Conservation (phyloP, 2,888 invertebrate species). For the Lissonota sp. region DNA sequence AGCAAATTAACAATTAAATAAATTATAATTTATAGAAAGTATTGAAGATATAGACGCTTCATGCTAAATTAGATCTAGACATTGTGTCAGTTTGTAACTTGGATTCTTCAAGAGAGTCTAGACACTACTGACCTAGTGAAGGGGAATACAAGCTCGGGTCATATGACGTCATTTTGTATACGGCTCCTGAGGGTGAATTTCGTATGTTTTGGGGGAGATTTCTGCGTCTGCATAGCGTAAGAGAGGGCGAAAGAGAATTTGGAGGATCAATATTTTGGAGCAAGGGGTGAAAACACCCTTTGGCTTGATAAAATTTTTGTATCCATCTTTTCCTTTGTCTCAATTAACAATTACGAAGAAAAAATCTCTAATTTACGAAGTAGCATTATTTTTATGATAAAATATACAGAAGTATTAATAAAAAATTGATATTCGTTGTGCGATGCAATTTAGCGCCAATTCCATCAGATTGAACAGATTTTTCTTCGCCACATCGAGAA, state of each 20-base stretch:
- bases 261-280: slow-evolving; percentile 80
- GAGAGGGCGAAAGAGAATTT: slow-evolving; percentile 3
- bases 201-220: slow-evolving; percentile 69
- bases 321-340: slow-evolving; percentile 43
- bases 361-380: neutral
- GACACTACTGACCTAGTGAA: slow-evolving; percentile 81
- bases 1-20: too few species aligned
- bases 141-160: slow-evolving; percentile 71
- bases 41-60: too few species aligned
- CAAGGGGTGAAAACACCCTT: slow-evolving; percentile 67
- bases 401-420: neutral
- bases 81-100: neutral
- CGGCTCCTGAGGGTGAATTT: slow-evolving; percentile 71
- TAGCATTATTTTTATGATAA: slow-evolving; percentile 11
- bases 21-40: too few species aligned
- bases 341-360: neutral
- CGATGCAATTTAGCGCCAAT: slow-evolving; percentile 17
- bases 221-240: slow-evolving; percentile 51
- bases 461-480: slow-evolving; percentile 45
- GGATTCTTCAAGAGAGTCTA: slow-evolving; percentile 45
- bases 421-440: slow-evolving; percentile 8
- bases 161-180: slow-evolving; percentile 77
- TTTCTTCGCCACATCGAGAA: slow-evolving; percentile 28
- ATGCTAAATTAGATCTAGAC: too few species aligned
- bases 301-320: slow-evolving; percentile 12